Conservation (phyloP, 2,113 vertebrate genomes). For the Salvelinus namaycush region DNA sequence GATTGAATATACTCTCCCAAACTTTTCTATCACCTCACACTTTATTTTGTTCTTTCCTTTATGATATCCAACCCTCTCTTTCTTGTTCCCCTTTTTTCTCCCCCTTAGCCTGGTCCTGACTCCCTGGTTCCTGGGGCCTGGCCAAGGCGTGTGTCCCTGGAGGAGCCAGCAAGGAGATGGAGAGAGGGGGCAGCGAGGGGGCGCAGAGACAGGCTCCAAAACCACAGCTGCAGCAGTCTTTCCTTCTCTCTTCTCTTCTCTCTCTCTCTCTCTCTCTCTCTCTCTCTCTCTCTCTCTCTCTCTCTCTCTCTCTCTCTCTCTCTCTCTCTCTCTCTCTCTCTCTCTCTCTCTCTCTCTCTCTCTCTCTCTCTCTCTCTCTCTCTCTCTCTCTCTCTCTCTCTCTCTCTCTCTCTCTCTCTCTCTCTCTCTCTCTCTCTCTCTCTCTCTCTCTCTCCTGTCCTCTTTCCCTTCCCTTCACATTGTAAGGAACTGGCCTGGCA, state of each 20-base stretch:
- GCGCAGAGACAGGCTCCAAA: conserved; percentile 69
- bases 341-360: conserved; percentile 32
- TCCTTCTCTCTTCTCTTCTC: conserved; percentile 38
- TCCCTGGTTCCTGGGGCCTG: conserved; percentile 74
- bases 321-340: conserved; percentile 36
- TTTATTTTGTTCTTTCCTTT: conserved; percentile 56
- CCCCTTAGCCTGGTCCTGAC: conserved; percentile 74
- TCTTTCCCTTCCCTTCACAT: conserved; percentile 27
- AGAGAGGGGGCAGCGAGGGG: conserved; percentile 74
- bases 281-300: conserved; percentile 32
- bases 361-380: conserved; percentile 29
- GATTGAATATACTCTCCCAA: neutral
- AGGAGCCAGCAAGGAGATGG: conserved; percentile 74
- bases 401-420: conserved; percentile 24
- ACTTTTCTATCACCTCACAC: neutral
- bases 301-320: conserved; percentile 35
- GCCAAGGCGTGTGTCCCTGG: conserved; percentile 74
- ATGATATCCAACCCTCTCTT: conserved; percentile 57
- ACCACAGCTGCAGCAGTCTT: conserved; percentile 73
- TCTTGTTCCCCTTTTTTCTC: conserved; percentile 59
- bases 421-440: conserved; percentile 34
- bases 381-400: conserved; percentile 36
- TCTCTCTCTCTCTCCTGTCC: conserved; percentile 15
- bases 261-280: conserved; percentile 29
- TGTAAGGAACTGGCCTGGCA: conserved; percentile 65